A percentile compares a stretch with the other conserved stretches of the same genome.
phyloP scores from a whole-genome alignment of 2,797 vertebrate genomes.

The Petrocephalus sullivani region DNA sequence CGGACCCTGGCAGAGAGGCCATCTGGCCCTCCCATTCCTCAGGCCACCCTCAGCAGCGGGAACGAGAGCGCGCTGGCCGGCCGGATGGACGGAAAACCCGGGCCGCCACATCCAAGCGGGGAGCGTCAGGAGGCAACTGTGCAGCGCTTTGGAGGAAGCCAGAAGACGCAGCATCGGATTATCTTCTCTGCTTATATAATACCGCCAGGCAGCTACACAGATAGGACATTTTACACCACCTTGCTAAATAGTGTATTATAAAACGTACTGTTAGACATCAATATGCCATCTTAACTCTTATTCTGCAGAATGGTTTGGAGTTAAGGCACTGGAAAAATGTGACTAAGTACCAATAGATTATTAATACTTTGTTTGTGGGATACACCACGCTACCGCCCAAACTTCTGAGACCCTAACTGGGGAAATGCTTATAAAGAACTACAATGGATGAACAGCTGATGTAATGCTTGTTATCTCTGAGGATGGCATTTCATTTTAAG shows the following conservation, averaged over 20 bases:
- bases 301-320: not conserved
- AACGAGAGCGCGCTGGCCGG: not conserved
- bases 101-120: not conserved
- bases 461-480: slow-evolving; percentile 44
- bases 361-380: not conserved
- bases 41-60: not conserved
- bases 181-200: slow-evolving; percentile 1
- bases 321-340: not conserved
- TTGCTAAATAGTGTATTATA: not conserved
- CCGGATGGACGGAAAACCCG: not conserved
- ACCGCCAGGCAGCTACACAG: not conserved
- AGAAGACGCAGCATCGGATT: not conserved
- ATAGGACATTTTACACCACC: not conserved
- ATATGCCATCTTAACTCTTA: not conserved
- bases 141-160: not conserved
- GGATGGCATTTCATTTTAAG: slow-evolving; percentile 51
- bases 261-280: not conserved
- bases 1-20: not conserved
- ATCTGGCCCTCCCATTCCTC: not conserved
- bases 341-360: not conserved
- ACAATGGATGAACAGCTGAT: not conserved
- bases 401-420: not conserved
- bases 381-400: not conserved
- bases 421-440: not conserved
- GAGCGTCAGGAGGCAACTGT: not conserved